Evolutionary conservation across 2,797 vertebrate genomes (phyloP).

Genomic region (Carapus acus): DNA sequence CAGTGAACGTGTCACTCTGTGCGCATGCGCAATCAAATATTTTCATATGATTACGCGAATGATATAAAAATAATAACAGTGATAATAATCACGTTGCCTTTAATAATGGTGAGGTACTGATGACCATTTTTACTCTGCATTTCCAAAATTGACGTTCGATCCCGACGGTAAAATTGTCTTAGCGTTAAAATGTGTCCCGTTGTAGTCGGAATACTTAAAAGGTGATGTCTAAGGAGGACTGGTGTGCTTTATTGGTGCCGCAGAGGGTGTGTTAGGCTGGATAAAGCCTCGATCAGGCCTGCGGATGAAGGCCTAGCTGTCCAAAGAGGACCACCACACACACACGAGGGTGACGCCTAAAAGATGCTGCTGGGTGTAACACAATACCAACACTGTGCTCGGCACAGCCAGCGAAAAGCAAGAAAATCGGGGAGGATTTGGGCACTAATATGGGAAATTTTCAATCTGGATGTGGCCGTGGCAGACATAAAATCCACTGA

Average conservation of each 20-base stretch:
- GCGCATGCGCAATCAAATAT: constrained; percentile 50
- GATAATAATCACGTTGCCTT: background rate
- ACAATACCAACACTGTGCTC: constrained; percentile 38
- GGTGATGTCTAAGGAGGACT: background rate
- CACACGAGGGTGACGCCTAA: constrained; percentile 69
- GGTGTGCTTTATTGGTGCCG: constrained; percentile 9
- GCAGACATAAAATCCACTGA: background rate
- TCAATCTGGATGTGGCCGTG: background rate
- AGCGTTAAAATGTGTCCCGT: constrained; percentile 10
- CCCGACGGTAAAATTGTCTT: constrained; percentile 1
- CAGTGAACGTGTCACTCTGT: constrained; percentile 20
- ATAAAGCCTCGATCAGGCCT: constrained; percentile 52
- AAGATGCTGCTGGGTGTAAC: constrained; percentile 60
- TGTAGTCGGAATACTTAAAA: no score
- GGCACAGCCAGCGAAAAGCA: constrained; percentile 1
- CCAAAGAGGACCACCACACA: constrained; percentile 51
- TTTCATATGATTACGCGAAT: constrained; percentile 25
- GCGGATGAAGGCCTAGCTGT: constrained; percentile 63
- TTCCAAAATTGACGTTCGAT: background rate
- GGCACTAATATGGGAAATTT: background rate
- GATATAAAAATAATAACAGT: constrained; percentile 6
- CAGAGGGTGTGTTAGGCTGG: constrained; percentile 30
- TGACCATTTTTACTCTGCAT: no score
- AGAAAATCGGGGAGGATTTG: background rate
- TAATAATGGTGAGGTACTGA: background rate